These are phyloP conservation scores for Aphidius ervi DNA, from an alignment of 1,140 invertebrate genomes.

Conservation along the genomic window DNA sequence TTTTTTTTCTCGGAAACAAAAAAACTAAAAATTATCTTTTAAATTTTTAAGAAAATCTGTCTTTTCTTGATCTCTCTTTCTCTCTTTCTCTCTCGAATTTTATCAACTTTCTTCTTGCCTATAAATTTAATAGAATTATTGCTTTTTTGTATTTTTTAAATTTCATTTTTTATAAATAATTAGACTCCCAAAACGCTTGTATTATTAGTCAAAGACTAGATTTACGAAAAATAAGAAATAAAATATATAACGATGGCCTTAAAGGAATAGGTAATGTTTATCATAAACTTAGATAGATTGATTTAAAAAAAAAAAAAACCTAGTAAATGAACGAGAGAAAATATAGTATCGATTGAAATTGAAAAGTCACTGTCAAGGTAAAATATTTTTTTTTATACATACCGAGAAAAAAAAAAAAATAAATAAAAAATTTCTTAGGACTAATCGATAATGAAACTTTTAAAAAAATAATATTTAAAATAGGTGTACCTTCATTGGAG, in stretches of 20 bases:
- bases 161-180: conserved; percentile 5
- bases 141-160: neutral
- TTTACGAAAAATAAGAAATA: conserved; percentile 16
- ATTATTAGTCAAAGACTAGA: conserved; percentile 20
- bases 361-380: too few relatives aligned
- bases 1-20: too few relatives aligned
- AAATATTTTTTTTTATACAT: neutral
- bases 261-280: conserved; percentile 19
- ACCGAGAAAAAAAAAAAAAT: too few relatives aligned
- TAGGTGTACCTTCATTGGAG: neutral
- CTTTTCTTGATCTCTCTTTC: too few relatives aligned
- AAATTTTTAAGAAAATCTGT: too few relatives aligned
- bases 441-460: neutral
- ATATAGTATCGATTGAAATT: too few relatives aligned
- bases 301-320: too few relatives aligned
- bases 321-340: too few relatives aligned
- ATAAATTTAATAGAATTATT: neutral
- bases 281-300: neutral
- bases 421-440: too few relatives aligned
- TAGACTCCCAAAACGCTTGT: neutral
- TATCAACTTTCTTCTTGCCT: conserved; percentile 2
- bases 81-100: neutral
- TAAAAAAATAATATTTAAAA: neutral
- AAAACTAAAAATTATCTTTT: too few relatives aligned
- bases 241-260: conserved; percentile 23